A percentile compares a stretch with the other conserved stretches of the same genome.
Conservation (phyloP, 2,797 vertebrate species). For the Platyrinchus mystaceus region DNA sequence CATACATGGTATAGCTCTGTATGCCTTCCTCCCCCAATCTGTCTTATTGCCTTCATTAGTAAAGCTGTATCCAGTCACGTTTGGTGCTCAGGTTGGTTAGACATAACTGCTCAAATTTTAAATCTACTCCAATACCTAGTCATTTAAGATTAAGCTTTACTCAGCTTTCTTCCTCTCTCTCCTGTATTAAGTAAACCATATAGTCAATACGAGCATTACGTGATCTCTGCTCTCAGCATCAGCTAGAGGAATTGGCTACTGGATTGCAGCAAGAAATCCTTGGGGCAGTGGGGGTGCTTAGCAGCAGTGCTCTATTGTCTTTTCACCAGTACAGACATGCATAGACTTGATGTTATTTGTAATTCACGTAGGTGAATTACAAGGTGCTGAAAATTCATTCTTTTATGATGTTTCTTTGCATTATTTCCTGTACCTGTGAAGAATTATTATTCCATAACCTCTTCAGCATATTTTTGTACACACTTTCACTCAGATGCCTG, state of each 20-base stretch:
- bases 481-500: not conserved
- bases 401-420: not conserved
- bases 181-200: not conserved
- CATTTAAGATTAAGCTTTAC: not conserved
- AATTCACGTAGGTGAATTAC: not conserved
- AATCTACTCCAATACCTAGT: not conserved
- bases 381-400: not conserved
- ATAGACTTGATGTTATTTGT: not conserved
- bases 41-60: not conserved
- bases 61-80: not conserved
- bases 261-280: not conserved
- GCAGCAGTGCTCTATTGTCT: not conserved
- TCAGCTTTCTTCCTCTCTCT: not conserved
- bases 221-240: not conserved
- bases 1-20: fast-evolving
- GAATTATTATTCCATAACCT: not conserved
- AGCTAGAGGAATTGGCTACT: not conserved
- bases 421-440: not conserved
- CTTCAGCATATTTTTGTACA: not conserved
- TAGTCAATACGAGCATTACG: fast-evolving
- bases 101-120: fast-evolving
- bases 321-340: not conserved
- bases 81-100: not conserved
- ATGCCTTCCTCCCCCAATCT: not conserved
- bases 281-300: not conserved